phyloP scores from a whole-genome alignment of 2,888 invertebrate genomes.

The Ectemnius cavifrons region DNA sequence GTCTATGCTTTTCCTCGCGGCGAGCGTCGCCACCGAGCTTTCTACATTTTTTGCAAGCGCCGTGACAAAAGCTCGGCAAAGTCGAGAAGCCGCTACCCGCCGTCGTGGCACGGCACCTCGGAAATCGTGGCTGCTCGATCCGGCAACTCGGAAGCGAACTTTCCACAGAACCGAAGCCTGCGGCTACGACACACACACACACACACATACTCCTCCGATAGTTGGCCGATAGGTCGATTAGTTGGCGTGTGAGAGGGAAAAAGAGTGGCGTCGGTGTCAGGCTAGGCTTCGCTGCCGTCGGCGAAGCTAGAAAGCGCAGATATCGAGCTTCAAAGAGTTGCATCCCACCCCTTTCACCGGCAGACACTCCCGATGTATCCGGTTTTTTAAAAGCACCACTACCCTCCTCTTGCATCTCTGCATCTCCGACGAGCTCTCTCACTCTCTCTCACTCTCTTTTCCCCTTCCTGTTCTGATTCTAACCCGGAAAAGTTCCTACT shows the following conservation, averaged over 20 bases:
- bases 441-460: not conserved
- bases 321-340: conserved; percentile 55
- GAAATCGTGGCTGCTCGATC: conserved; percentile 23
- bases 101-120: conserved; percentile 3
- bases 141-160: conserved; percentile 19
- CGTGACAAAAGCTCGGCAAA: conserved; percentile 11
- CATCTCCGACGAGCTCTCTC: not conserved
- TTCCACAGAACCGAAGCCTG: not conserved
- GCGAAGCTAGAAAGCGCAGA: conserved; percentile 18
- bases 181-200: too few relatives aligned
- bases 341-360: conserved; percentile 45
- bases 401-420: conserved; percentile 12
- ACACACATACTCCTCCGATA: not conserved
- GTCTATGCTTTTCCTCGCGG: not conserved
- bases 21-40: not conserved
- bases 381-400: conserved; percentile 59
- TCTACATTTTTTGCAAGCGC: not conserved
- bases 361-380: conserved; percentile 47
- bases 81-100: conserved; percentile 11
- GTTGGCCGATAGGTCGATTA: conserved; percentile 28
- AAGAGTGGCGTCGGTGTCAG: too few relatives aligned
- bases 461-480: not conserved
- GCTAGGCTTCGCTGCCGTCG: conserved; percentile 18
- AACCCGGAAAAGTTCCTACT: not conserved
- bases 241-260: conserved; percentile 3